A percentile compares a stretch with the other conserved stretches of the same genome.
Conservation (phyloP, 2,113 vertebrate genomes). For the Perca schrenkii region DNA sequence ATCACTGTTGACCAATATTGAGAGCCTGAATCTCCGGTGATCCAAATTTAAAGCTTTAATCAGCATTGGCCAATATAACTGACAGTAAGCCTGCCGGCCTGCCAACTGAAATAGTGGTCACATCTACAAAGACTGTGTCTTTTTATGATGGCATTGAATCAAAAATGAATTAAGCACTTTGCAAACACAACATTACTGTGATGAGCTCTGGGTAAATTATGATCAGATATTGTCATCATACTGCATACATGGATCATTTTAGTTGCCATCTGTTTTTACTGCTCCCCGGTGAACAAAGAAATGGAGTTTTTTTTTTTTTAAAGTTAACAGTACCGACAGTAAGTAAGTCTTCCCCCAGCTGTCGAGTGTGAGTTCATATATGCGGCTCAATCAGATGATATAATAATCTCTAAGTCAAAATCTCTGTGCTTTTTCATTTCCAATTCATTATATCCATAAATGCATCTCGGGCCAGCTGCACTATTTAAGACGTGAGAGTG, state of each 20-base stretch:
- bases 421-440: constrained; percentile 31
- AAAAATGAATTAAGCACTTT: constrained; percentile 71
- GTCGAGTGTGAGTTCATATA: constrained; percentile 5
- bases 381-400: constrained; percentile 33
- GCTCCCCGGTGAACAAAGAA: constrained; percentile 40
- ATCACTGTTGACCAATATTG: constrained; percentile 62
- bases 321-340: constrained; percentile 12
- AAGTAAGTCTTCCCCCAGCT: constrained; percentile 43
- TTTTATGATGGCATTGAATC: constrained; percentile 71
- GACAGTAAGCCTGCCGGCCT: constrained; percentile 16
- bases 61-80: constrained; percentile 46
- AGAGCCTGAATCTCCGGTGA: constrained; percentile 49
- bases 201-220: constrained; percentile 60
- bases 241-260: constrained; percentile 55
- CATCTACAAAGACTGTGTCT: constrained; percentile 49
- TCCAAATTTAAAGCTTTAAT: constrained; percentile 76
- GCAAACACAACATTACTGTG: constrained; percentile 74
- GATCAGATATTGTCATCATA: constrained; percentile 36
- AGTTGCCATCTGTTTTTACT: constrained; percentile 60
- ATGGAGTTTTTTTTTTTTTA: background rate
- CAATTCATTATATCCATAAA: constrained; percentile 31
- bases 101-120: constrained; percentile 64
- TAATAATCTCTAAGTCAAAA: constrained; percentile 34
- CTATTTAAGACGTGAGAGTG: constrained; percentile 18
- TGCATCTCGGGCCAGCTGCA: constrained; percentile 37